Evolutionary conservation across 2,888 invertebrate genomes (phyloP).

Genomic region (Tetrapedia diversipes): DNA sequence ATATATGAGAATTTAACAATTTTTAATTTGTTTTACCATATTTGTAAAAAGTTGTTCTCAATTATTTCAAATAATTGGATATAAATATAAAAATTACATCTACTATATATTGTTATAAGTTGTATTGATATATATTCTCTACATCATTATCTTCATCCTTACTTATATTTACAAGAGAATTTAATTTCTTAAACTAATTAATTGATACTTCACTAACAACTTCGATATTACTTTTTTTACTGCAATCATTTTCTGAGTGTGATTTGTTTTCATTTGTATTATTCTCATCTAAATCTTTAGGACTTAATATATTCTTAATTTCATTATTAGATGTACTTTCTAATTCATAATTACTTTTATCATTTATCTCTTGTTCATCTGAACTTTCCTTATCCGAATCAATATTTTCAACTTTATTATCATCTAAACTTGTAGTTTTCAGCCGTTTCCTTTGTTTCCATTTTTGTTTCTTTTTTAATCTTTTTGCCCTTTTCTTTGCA

Average conservation of each 20-base stretch:
- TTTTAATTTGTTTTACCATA: neutral
- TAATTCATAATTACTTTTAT: slow-evolving; percentile 49
- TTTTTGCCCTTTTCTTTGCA: slow-evolving; percentile 95
- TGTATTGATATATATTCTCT: neutral
- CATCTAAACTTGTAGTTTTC: slow-evolving; percentile 71
- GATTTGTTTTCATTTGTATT: slow-evolving; percentile 8
- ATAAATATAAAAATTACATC: neutral
- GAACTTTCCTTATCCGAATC: slow-evolving; percentile 78
- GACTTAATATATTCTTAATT: slow-evolving; percentile 3
- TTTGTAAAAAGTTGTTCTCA: slow-evolving; percentile 4
- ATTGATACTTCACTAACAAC: slow-evolving; percentile 3
- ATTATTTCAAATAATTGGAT: neutral
- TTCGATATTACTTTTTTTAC: slow-evolving; percentile 6
- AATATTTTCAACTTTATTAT: slow-evolving; percentile 66
- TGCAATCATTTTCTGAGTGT: neutral
- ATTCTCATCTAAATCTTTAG: slow-evolving; percentile 8
- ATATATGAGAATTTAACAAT: too few relatives aligned
- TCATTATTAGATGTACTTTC: slow-evolving; percentile 39
- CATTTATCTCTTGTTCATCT: slow-evolving; percentile 68
- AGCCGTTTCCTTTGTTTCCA: slow-evolving; percentile 75
- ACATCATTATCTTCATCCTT: slow-evolving; percentile 1
- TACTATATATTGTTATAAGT: neutral
- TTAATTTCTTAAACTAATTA: slow-evolving; percentile 4
- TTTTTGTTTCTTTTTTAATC: slow-evolving; percentile 90
- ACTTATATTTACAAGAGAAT: slow-evolving; percentile 3